Evolutionary conservation across 2,113 vertebrate species (phyloP), one percentile per base, ranked within the genome.

Genomic region (Brachypodius melanocephalos): DNA sequence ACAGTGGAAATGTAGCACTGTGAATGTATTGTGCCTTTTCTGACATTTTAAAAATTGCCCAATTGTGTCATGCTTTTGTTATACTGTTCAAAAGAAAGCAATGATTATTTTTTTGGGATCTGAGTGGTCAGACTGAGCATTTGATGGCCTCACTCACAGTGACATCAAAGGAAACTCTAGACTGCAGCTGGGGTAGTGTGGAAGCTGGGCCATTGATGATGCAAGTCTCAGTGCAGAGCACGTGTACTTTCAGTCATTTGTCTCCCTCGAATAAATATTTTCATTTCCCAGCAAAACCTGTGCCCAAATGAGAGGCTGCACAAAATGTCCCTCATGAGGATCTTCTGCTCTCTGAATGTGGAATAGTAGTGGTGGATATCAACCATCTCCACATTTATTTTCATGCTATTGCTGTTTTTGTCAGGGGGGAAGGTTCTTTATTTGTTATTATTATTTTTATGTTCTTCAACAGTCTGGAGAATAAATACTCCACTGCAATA

Each of bases 321-420:
- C 4, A n/a, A 88, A 15, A 40, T 21, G 36, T 69, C 8, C 29
- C 14, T 76, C 45, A 51, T 4, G 24, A 74, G 26, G 5, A 22
- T 52, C 36, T 77, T 68, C 9, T 66, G 28, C 9, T 69, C 9
- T 73, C 16, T 49, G 17, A 26, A 20, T 14, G 26, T 8, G 8
- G 1, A 36, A 17, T 22, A 10, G 57, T 62, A 49, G 51, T 0
- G 0, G 13, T 32, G 32, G 8, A 20, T 77, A 34, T 7, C 32
- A 57, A 4, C 16, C 21, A 74, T 42, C 10, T 17, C 19, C n/a
- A 81, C 7, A 5, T 15, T 86, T 74, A 17, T 69, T 59, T 88
- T 71, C 38, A 55, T 73, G 17, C 16, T 73, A 5, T 34, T 88
- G 22, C 6, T 80, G 12, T 49, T 62, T 14, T 32, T 76, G 46